Base-by-base conservation (phyloP, 2,113 vertebrate species). In the Grus americana region DNA sequence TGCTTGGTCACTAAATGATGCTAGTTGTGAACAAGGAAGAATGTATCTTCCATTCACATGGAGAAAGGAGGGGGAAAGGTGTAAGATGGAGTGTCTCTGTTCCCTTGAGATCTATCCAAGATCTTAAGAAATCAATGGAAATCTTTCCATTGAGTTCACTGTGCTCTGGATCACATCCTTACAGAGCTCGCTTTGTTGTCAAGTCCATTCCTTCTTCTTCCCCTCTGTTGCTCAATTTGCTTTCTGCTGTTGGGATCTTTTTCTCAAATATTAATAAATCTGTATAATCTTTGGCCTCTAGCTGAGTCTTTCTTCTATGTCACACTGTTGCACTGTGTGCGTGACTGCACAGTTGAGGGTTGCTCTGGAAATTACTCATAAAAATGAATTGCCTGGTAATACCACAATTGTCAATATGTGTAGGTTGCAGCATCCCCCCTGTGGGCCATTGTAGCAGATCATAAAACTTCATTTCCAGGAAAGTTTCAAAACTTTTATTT, bases 401-500 rank as follows among this genome's bases (percentile, higher is more conserved):
- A 97, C 93, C 91, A 95, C 96, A 96, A 86, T 88, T 96, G 96
- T 97, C 96, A 95, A 90, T 92, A 97, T 81, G 55, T 86, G 86
- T 96, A 96, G 93, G 96, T 94, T 97, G 92, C 86, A 96, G 94
- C 94, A 95, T 94, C 93, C 83, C 93, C 79, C 90, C 79, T 93
- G 71, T 90, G 97, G 96, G 91, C 82, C 81, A 66, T 92, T 97
- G 94, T 94, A 94, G 93, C 81, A 96, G 94, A 95, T 93, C 92
- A 93, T 98, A 97, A 97, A 97, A 96, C 92, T 52, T 86, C 90
- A 88, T 91, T 97, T 97, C 96, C 97, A 97, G 97, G 97, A 98
- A 98, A 93, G 94, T 96, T 97, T 97, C 95, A 97, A 97, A 97
- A 97, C 86, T 97, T 93, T 96, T 96, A 54, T 97, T 96, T 98